Base-by-base conservation (phyloP, 1,140 invertebrate genomes). In the Nomia melanderi region DNA sequence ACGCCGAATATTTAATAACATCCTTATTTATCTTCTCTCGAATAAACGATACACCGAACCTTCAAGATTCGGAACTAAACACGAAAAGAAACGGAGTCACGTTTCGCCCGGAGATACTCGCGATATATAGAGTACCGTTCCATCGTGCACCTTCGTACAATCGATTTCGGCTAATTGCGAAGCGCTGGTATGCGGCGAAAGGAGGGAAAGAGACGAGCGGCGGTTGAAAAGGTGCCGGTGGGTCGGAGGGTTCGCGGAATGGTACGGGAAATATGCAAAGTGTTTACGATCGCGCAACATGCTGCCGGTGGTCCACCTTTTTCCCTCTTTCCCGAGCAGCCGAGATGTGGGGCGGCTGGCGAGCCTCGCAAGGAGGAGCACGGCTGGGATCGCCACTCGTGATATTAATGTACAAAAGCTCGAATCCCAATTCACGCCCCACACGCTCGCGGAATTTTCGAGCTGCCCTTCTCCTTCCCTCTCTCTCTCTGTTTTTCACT, bases 241-340 rank as follows among this genome's bases (percentile, higher is more conserved):
- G 73, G 44, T 59, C 33, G 77, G 67, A 73, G 82, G 83, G 72
- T 79, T 62, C 64, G 76, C 80, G 74, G 23, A 64, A 83, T 86
- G 86, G 82, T 85, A 85, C 69, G 87, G 78, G 81, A 89, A 87
- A 88, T 86, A 90, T 87, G 88, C 87, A 85, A 90, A 90, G 89
- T 91, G 90, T 91, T 91, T 91, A 91, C 87, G 89, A 90, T 89
- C 89, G 89, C 50, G 89, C 89, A 91, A 89, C 89, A 88, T 91
- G 89, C 87, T 88, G 89, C 89, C 86, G 79, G 73, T 66, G 62
- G 79, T 83, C 74, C 84, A 74, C 78, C 80, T 62, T 57, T 50
- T 59, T 74, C 36, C 50, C 39, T 59, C 70, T 53, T 72, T 77
- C 63, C 63, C 57, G 47, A 47, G 33, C 44, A 44, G 25, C 29